Conservation (phyloP, 2,113 vertebrate species). For the Thamnaconus septentrionalis region DNA sequence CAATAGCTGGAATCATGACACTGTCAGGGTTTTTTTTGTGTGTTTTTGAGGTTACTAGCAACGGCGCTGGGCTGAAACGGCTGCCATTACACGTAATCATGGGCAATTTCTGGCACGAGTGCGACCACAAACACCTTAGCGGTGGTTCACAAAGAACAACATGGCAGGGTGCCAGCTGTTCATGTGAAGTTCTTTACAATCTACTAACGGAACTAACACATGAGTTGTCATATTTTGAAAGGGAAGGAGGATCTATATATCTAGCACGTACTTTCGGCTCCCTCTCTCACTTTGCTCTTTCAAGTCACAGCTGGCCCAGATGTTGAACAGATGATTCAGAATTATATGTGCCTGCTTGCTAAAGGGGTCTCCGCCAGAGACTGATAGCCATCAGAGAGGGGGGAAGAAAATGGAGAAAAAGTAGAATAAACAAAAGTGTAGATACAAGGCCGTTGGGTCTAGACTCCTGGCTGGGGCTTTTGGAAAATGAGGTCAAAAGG, state of each 20-base stretch:
- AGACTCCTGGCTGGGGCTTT: conserved; percentile 32
- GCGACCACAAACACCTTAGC: conserved; percentile 1
- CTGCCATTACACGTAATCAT: conserved; percentile 10
- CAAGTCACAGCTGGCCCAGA: conserved; percentile 69
- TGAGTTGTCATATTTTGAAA: neutral
- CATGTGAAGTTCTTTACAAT: conserved; percentile 30
- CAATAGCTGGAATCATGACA: conserved; percentile 12
- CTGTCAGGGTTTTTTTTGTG: no score
- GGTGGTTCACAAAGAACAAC: conserved; percentile 8
- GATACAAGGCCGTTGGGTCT: conserved; percentile 4
- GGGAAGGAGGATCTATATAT: conserved; percentile 30
- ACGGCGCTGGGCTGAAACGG: no score
- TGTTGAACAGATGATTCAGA: conserved; percentile 73
- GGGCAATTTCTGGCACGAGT: conserved; percentile 11
- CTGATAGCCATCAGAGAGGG: conserved; percentile 39
- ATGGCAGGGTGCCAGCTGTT: conserved; percentile 22
- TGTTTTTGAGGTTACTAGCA: no score
- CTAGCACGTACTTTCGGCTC: conserved; percentile 40
- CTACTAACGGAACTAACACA: conserved; percentile 23
- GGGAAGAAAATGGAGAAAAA: conserved; percentile 16
- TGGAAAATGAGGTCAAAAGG: conserved; percentile 46
- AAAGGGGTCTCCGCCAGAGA: conserved; percentile 52
- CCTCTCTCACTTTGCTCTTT: conserved; percentile 44
- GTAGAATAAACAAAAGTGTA: conserved; percentile 26
- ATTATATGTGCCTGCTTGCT: conserved; percentile 44